Conservation (phyloP, 2,113 vertebrate species). For the Anser cygnoides region DNA sequence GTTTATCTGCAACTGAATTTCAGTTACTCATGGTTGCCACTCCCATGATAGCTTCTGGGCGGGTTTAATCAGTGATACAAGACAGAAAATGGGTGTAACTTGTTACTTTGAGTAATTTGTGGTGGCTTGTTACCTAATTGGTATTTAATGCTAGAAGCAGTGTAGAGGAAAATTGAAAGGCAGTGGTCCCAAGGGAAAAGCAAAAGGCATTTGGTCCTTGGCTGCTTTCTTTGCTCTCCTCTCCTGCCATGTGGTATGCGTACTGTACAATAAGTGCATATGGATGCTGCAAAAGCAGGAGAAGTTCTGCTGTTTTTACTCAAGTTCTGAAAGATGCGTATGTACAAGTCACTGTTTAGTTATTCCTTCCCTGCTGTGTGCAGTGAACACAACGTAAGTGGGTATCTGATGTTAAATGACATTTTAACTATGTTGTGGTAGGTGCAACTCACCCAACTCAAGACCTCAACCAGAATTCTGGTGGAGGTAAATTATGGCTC, state of each 20-base stretch:
- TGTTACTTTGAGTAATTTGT: not conserved
- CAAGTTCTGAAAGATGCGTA: accelerated
- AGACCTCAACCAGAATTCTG: no score
- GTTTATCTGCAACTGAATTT: not conserved
- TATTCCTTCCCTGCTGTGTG: not conserved
- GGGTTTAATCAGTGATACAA: not conserved
- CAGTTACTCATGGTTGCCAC: not conserved
- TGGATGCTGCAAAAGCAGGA: not conserved
- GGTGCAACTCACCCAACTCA: no score
- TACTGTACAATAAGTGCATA: not conserved
- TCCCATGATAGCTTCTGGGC: not conserved
- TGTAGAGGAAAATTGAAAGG: no score
- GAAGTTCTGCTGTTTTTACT: not conserved
- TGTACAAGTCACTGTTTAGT: not conserved
- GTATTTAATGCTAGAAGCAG: not conserved
- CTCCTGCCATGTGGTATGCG: accelerated
- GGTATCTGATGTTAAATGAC: not conserved
- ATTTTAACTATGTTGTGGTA: no score
- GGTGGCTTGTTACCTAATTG: not conserved
- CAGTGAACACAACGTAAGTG: not conserved
- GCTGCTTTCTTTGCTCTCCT: not conserved
- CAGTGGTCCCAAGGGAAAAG: not conserved
- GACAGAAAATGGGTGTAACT: not conserved
- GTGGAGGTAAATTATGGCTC: no score
- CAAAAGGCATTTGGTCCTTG: not conserved